Base-by-base conservation (phyloP, 2,113 vertebrate genomes). In the Phyllostomus hastatus region DNA sequence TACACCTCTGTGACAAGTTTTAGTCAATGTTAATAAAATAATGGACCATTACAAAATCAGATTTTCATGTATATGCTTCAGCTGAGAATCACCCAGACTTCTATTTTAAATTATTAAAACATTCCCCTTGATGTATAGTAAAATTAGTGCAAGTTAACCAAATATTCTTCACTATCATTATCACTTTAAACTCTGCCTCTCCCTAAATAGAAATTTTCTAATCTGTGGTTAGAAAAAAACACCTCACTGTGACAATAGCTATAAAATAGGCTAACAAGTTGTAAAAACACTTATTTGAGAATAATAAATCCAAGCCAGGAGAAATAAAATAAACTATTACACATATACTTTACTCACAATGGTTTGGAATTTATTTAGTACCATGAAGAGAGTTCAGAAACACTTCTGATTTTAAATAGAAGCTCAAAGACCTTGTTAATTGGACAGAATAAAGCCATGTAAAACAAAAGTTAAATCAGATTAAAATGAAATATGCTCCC, bases 21-120 rank as follows among this genome's bases (percentile, higher is more conserved):
- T 94, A 92, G 43, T 67, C 15, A 86, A 67, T 73, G 19, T 90
- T 87, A 73, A 90, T 33, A 67, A 90, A 84, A 96, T 54, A 78
- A 35, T 9, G 26, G 46, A 57, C 59, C 28, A 16, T 87, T 78
- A 66, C 14, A 78, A 88, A 80, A 81, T 41, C 4, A 52, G n/a
- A 78, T 50, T 86, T 92, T 33, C 46, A 67, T 1, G 1, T 67
- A 83, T 35, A 28, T 28, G 15, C 10, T 76, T 87, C 73, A 78
- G 17, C 82, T 92, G 80, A 64, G 48, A 85, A 88, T 85, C 57
- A 76, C 35, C 31, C 22, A 66, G 35, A 66, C 41, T 7, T 61
- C 52, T 57, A 22, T 64, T 87, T n/a, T 59, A 66, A 43, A 87
- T 93, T 95, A 35, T 90, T 69, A n/a, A 64, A 89, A 93, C 35